phyloP scores from a whole-genome alignment of 2,113 vertebrate genomes.

The Pycnonotus jocosus region DNA sequence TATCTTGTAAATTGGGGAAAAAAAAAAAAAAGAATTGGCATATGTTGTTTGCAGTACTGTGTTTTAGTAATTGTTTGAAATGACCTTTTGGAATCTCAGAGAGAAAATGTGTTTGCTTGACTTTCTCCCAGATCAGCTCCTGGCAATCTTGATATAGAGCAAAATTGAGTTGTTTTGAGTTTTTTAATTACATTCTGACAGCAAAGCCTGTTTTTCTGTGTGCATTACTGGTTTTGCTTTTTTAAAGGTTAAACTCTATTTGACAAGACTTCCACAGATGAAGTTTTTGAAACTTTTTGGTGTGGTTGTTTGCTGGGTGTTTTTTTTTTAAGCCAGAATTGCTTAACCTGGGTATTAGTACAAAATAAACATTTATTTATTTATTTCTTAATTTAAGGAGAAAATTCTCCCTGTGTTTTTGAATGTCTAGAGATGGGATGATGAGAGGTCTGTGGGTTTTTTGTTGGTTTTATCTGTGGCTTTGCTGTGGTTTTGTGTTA shows the following conservation, averaged over 20 bases:
- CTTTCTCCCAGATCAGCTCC: neutral
- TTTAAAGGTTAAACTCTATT: constrained; percentile 8
- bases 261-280: neutral
- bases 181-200: constrained; percentile 9
- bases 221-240: neutral
- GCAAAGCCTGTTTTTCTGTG: neutral
- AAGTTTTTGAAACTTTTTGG: neutral
- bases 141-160: neutral
- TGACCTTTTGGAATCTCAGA: neutral
- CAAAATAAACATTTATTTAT: neutral
- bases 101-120: constrained; percentile 42
- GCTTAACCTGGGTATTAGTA: neutral
- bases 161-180: neutral
- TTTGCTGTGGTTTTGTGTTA: neutral
- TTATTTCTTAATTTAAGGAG: neutral
- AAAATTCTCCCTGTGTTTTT: neutral
- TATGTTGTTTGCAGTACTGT: neutral
- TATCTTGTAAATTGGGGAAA: neutral
- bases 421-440: rapidly evolving
- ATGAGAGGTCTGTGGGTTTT: neutral
- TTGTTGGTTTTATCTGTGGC: neutral
- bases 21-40: neutral
- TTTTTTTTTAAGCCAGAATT: neutral
- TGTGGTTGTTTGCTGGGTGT: neutral
- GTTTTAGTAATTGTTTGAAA: constrained; percentile 1